A percentile compares a stretch with the other conserved stretches of the same genome.
phyloP scores from a whole-genome alignment of 2,888 invertebrate genomes.

The Nemotelus nigrinus region DNA sequence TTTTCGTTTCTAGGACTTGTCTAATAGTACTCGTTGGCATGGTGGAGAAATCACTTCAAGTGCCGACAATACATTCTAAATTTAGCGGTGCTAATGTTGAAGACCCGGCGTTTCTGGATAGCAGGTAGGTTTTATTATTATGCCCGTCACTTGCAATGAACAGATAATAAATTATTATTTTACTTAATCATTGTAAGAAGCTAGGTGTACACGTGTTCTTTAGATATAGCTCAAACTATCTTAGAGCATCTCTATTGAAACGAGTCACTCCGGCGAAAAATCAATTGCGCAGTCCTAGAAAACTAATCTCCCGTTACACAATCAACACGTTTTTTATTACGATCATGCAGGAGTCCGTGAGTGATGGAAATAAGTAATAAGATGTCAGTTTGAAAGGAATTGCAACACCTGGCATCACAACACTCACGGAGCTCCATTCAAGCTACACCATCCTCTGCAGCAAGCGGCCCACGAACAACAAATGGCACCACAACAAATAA shows the following conservation, averaged over 20 bases:
- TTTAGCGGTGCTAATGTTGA: neutral
- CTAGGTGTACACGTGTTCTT: neutral
- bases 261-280: too few relatives aligned
- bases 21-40: neutral
- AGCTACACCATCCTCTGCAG: neutral
- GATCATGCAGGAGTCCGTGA: neutral
- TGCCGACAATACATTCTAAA: conserved; percentile 17
- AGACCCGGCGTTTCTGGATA: neutral
- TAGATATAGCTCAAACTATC: neutral
- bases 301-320: neutral
- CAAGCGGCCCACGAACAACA: neutral
- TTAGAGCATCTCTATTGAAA: neutral
- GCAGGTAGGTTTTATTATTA: conserved; percentile 9
- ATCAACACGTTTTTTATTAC: conserved; percentile 38
- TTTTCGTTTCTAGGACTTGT: conserved; percentile 17
- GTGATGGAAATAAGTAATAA: conserved; percentile 14
- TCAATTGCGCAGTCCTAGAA: neutral
- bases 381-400: conserved; percentile 6
- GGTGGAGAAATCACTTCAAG: conserved; percentile 8
- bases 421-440: neutral
- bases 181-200: neutral
- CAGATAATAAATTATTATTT: neutral
- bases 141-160: neutral
- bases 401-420: conserved; percentile 12
- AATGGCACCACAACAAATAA: neutral